These are phyloP conservation scores for Orchesella flavescens DNA, from an alignment of 2,888 invertebrate species.

Conservation along the genomic window DNA sequence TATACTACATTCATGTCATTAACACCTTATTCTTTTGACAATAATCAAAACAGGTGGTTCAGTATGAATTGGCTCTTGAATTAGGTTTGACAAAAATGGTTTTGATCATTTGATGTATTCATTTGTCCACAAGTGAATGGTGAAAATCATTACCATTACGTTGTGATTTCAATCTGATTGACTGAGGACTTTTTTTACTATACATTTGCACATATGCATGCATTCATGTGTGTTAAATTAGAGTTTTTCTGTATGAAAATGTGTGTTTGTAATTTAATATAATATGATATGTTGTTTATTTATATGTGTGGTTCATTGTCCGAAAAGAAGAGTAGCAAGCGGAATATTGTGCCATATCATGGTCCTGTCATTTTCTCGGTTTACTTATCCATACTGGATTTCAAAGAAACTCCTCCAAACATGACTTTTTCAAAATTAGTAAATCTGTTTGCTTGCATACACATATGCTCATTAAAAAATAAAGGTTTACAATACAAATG, in stretches of 20 bases:
- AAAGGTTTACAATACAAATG: constrained; percentile 15
- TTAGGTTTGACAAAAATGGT: not conserved
- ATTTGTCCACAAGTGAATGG: constrained; percentile 23
- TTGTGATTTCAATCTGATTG: not conserved
- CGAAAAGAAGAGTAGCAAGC: constrained; percentile 17
- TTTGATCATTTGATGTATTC: constrained; percentile 15
- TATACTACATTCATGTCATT: not conserved
- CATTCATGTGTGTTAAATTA: not conserved
- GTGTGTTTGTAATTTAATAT: not conserved
- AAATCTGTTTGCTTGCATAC: not conserved
- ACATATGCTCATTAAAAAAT: constrained; percentile 1
- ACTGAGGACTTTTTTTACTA: no score
- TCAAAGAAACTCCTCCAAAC: not conserved
- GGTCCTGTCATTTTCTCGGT: constrained; percentile 57
- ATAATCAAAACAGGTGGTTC: constrained; percentile 8
- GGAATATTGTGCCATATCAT: constrained; percentile 47
- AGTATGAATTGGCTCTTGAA: not conserved
- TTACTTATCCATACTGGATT: constrained; percentile 47
- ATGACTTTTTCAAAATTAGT: not conserved
- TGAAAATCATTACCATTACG: constrained; percentile 15
- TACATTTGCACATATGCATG: not conserved
- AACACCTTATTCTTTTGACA: not conserved
- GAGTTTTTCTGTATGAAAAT: not conserved
- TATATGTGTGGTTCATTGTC: constrained; percentile 42
- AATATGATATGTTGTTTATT: not conserved